Evolutionary conservation across 2,888 invertebrate genomes (phyloP).

Genomic region (Meandrusa payeni): DNA sequence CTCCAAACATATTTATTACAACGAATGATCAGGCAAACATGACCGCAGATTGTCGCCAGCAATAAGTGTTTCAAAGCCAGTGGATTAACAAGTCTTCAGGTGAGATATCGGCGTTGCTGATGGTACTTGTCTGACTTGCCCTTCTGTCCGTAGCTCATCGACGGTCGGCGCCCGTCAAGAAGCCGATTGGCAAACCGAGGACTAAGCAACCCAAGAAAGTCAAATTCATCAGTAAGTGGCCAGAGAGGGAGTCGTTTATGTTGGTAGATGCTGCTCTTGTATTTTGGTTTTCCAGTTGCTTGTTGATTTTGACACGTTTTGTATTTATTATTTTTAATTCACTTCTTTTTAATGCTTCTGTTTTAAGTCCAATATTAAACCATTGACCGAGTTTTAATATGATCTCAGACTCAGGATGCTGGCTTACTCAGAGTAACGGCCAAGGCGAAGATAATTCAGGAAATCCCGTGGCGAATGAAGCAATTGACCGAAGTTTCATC

Average conservation of each 20-base stretch:
- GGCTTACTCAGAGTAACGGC: no score
- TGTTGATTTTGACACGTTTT: background rate
- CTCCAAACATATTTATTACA: no score
- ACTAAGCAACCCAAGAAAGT: conserved; percentile 95
- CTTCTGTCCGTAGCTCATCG: conserved; percentile 59
- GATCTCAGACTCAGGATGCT: no score
- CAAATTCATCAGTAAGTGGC: conserved; percentile 93
- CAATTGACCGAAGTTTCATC: no score
- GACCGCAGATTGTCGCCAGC: conserved; percentile 1
- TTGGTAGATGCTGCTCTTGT: background rate
- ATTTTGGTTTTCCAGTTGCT: conserved; percentile 1
- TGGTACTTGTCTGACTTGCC: conserved; percentile 39
- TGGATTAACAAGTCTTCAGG: conserved; percentile 19
- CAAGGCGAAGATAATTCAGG: no score
- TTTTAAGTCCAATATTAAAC: no score
- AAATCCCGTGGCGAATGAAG: no score
- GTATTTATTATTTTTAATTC: no score
- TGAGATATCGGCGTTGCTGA: conserved; percentile 19
- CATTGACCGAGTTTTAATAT: no score
- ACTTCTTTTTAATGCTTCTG: no score
- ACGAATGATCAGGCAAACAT: conserved; percentile 12
- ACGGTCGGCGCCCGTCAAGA: conserved; percentile 86
- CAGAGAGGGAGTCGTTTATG: background rate
- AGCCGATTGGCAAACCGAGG: conserved; percentile 89
- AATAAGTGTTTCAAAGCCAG: conserved; percentile 22